phyloP scores from a whole-genome alignment of 2,888 invertebrate species.

The Vanessa cardui region DNA sequence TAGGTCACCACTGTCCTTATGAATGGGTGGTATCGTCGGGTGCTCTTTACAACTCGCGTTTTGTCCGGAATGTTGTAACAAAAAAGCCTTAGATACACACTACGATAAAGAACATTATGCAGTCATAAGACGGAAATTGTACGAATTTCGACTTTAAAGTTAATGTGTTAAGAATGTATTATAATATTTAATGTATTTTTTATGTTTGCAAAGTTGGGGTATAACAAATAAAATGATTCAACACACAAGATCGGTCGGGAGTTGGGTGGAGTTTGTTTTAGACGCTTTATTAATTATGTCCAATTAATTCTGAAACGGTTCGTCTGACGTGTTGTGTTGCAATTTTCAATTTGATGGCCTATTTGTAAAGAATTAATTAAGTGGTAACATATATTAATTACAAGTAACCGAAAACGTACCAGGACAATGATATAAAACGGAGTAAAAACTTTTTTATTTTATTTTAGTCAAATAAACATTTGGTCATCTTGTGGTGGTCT shows the following conservation, averaged over 20 bases:
- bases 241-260: conserved; percentile 69
- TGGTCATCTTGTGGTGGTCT: too few relatives aligned
- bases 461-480: neutral
- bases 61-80: conserved; percentile 82
- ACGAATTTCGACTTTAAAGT: conserved; percentile 49
- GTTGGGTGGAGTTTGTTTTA: conserved; percentile 76
- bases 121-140: conserved; percentile 30
- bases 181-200: conserved; percentile 14
- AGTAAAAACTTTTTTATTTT: neutral
- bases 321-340: conserved; percentile 61
- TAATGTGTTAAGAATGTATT: conserved; percentile 39
- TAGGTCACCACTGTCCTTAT: conserved; percentile 81
- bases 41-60: conserved; percentile 81
- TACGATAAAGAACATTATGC: conserved; percentile 63
- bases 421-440: too few relatives aligned
- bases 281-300: conserved; percentile 81
- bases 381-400: conserved; percentile 46
- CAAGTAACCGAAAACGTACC: neutral
- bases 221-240: conserved; percentile 71
- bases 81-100: conserved; percentile 80
- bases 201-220: conserved; percentile 42
- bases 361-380: conserved; percentile 46
- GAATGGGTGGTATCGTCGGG: conserved; percentile 82
- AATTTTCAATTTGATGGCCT: conserved; percentile 66
- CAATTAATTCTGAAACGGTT: conserved; percentile 76